phyloP scores from a whole-genome alignment of 2,888 invertebrate genomes.

The Leptothorax acervorum region DNA sequence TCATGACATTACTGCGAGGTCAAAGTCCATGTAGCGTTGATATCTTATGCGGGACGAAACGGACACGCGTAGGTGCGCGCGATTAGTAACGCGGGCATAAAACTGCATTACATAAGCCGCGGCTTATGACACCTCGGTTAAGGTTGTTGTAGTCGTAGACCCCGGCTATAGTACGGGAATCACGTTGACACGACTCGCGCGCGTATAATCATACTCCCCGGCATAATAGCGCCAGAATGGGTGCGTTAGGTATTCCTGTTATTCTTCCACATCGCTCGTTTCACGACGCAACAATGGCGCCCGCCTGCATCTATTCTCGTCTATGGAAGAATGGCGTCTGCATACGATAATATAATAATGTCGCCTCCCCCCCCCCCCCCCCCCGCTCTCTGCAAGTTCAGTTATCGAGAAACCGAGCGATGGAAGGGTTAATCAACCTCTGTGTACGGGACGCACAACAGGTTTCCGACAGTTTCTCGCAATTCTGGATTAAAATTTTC shows the following conservation, averaged over 20 bases:
- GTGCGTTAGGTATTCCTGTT: conserved; percentile 53
- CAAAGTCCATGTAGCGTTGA: conserved; percentile 15
- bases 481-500: background rate
- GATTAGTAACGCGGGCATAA: conserved; percentile 34
- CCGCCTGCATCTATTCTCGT: conserved; percentile 47
- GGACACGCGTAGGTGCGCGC: background rate
- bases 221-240: conserved; percentile 47
- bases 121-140: conserved; percentile 35
- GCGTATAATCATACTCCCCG: conserved; percentile 39
- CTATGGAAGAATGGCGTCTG: conserved; percentile 21
- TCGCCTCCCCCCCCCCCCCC: too few relatives aligned
- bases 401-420: background rate
- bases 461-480: background rate
- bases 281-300: conserved; percentile 40
- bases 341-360: conserved; percentile 32
- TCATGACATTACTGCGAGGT: background rate
- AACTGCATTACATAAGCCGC: conserved; percentile 45
- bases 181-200: conserved; percentile 34
- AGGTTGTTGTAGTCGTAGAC: background rate
- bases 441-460: background rate
- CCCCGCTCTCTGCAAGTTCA: background rate
- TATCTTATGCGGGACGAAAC: background rate
- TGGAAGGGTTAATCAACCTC: conserved; percentile 19
- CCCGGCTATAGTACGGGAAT: conserved; percentile 21
- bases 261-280: conserved; percentile 53